Base-by-base conservation (phyloP, 2,113 vertebrate species). In the Passer montanus region DNA sequence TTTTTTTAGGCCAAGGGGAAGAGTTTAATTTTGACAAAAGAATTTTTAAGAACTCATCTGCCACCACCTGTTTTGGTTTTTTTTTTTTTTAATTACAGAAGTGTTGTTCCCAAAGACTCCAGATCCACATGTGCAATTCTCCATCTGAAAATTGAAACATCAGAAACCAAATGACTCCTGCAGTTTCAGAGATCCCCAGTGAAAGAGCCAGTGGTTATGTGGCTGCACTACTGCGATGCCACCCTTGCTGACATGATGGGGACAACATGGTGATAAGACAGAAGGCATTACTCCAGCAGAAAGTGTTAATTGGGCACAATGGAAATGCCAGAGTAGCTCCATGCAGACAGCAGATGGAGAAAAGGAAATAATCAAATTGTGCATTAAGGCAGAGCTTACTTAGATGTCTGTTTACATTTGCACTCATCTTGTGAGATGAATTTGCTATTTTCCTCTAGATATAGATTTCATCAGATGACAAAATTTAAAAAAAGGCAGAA, bases 21-120 rank as follows among this genome's bases (percentile, higher is more conserved):
- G 39, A 70, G 28, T 66, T 93, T 90, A 78, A 87, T 78, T 95
- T 93, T 75, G 58, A 67, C 80, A 84, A 76, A 87, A 86, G 18
- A n/a, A 68, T 35, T 84, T 80, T 8, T 20, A 88, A 68, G 56
- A 81, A 60, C 37, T 73, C 77, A 58, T 75, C 72, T 89, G 52
- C 58, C 83, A 78, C 31, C 33, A 69, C 11, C 11, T 53, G 30
- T 10, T 39, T 84, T 3, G 9, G 5, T 80, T 95, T 91, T 84
- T 59, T 90, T 3, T 8, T 76, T 95, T 92, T 86, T 62, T n/a
- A n/a, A 68, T 49, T 62, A 82, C 5, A 24, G 24, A 84, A 86
- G 6, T 15, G 10, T 21, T 72, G 47, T 26, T 86, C 41, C n/a
- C 26, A 39, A 64, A 87, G 13, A 12, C 52, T 67, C 47, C 35